Conservation (phyloP, 1,140 invertebrate genomes). For the Drosophila paulistorum region DNA sequence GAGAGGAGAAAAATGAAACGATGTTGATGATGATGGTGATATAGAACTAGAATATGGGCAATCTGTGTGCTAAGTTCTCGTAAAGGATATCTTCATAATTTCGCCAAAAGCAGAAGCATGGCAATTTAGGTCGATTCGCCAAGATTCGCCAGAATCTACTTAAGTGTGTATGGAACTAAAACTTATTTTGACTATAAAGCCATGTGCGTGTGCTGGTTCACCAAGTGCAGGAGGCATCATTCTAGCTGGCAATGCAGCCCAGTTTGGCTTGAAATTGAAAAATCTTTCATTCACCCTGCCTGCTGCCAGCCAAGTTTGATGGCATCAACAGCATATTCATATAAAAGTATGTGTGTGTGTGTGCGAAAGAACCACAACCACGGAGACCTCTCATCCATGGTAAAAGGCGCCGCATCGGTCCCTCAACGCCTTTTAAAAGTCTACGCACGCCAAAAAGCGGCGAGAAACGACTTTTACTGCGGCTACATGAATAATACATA, state of each 20-base stretch:
- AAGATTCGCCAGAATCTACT: no score
- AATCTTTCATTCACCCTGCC: not conserved
- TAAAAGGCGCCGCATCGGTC: constrained; percentile 8
- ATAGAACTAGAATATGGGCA: not conserved
- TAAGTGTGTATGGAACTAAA: not conserved
- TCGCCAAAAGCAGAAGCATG: no score
- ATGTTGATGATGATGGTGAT: constrained; percentile 26
- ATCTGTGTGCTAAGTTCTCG: not conserved
- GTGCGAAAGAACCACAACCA: constrained; percentile 22
- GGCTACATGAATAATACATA: constrained; percentile 76
- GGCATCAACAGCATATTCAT: not conserved
- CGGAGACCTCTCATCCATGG: not conserved
- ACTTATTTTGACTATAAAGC: not conserved
- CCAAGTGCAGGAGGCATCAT: not conserved
- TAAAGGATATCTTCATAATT: not conserved
- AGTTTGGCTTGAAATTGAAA: constrained; percentile 41
- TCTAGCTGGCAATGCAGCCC: not conserved
- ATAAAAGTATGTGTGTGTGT: not conserved
- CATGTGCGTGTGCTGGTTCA: constrained; percentile 9
- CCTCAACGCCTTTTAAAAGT: constrained; percentile 65
- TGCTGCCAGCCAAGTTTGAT: not conserved
- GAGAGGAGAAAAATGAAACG: constrained; percentile 1
- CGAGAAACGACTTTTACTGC: constrained; percentile 68
- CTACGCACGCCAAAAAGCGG: constrained; percentile 73
- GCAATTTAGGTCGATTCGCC: no score